phyloP scores from a whole-genome alignment of 2,797 vertebrate species.

The Perodicticus potto region DNA sequence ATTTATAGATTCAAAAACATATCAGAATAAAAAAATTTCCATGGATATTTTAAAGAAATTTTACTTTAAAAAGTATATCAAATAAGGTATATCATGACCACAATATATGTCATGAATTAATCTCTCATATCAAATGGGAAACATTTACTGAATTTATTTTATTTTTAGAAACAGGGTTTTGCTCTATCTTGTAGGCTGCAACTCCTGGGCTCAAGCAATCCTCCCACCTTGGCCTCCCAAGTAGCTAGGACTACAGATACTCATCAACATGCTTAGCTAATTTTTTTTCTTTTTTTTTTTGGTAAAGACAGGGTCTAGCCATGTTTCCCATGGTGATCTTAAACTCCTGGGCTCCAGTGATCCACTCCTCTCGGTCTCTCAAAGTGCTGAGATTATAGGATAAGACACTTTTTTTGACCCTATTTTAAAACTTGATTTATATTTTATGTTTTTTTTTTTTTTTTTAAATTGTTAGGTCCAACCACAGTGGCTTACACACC shows the following conservation, averaged over 20 bases:
- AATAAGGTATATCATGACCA: neutral
- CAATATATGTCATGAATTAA: neutral
- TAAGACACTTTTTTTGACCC: neutral
- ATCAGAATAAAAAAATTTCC: constrained; percentile 44
- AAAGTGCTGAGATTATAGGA: neutral
- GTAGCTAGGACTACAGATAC: neutral
- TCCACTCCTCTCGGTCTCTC: neutral
- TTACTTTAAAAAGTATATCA: neutral
- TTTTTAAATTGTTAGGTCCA: no score
- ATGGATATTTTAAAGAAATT: constrained; percentile 18
- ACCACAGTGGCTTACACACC: no score
- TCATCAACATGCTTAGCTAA: neutral
- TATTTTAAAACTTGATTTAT: no score
- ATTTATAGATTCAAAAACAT: constrained; percentile 35
- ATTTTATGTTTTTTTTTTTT: neutral
- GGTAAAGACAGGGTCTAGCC: neutral
- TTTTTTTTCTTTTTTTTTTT: neutral
- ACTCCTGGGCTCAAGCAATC: neutral
- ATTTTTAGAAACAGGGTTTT: neutral
- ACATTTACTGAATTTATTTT: neutral
- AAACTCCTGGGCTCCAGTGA: neutral
- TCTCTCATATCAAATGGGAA: neutral
- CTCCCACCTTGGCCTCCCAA: neutral
- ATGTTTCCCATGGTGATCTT: neutral
- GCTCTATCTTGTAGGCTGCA: neutral